Conservation (phyloP, 2,888 invertebrate species). For the Tinea pellionella region DNA sequence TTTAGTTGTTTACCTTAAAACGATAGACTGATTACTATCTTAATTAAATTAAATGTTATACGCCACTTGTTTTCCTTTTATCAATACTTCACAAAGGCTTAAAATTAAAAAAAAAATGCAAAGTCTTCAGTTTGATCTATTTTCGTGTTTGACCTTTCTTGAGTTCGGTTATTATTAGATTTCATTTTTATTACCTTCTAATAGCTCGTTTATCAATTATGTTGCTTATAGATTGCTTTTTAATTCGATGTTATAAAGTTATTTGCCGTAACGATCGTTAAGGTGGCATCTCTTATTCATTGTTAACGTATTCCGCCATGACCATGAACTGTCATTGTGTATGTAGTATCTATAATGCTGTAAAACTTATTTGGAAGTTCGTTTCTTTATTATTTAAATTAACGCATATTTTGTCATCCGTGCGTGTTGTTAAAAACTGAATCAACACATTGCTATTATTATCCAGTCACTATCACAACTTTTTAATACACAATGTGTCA, state of each 20-base stretch:
- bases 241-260: neutral
- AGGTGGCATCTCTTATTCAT: neutral
- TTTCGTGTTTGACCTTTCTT: no score
- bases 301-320: neutral
- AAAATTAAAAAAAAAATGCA: no score
- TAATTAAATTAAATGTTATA: no score
- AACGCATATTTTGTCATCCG: conserved; percentile 1
- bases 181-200: neutral
- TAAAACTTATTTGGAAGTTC: neutral
- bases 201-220: neutral
- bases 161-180: neutral
- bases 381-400: neutral
- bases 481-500: neutral
- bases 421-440: neutral
- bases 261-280: neutral
- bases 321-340: neutral
- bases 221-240: neutral
- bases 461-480: neutral
- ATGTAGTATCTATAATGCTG: neutral
- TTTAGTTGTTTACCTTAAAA: no score
- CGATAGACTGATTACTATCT: no score
- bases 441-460: neutral
- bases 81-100: no score
- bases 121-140: no score
- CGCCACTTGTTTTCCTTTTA: no score